Percentiles rank a stretch among this genome's conserved stretches.
phyloP scores from a whole-genome alignment of 2,797 vertebrate species.

The Pteronotus mesoamericanus region DNA sequence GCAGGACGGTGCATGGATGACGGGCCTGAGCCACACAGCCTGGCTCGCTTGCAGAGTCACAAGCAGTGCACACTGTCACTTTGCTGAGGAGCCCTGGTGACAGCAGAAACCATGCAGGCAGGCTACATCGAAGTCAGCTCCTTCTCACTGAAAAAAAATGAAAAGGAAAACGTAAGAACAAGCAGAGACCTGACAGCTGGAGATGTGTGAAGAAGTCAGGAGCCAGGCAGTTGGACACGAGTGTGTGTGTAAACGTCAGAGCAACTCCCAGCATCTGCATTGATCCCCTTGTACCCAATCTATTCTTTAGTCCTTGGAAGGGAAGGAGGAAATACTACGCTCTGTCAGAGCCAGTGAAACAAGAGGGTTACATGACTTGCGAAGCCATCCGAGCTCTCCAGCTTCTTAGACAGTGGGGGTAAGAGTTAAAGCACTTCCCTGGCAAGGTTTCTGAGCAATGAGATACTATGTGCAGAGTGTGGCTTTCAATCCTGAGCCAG shows the following conservation, averaged over 20 bases:
- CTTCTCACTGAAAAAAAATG: background rate
- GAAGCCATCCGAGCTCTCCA: background rate
- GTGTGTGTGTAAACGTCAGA: background rate
- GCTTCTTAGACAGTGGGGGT: background rate
- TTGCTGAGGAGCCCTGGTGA: background rate
- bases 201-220: background rate
- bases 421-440: background rate
- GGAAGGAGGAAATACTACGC: background rate
- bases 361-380: background rate
- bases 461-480: accelerated
- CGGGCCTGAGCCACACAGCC: background rate
- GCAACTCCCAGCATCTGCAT: background rate
- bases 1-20: accelerated
- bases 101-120: background rate
- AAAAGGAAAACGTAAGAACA: background rate
- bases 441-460: background rate
- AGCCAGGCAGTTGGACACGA: background rate
- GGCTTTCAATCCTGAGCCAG: background rate
- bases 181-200: background rate
- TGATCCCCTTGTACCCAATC: background rate
- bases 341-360: background rate
- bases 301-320: background rate
- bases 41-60: background rate
- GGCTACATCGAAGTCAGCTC: background rate
- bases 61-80: background rate